Percentiles rank a stretch among this genome's conserved stretches.
phyloP scores from a whole-genome alignment of 1,140 invertebrate genomes.

The Calephelis virginiensis region DNA sequence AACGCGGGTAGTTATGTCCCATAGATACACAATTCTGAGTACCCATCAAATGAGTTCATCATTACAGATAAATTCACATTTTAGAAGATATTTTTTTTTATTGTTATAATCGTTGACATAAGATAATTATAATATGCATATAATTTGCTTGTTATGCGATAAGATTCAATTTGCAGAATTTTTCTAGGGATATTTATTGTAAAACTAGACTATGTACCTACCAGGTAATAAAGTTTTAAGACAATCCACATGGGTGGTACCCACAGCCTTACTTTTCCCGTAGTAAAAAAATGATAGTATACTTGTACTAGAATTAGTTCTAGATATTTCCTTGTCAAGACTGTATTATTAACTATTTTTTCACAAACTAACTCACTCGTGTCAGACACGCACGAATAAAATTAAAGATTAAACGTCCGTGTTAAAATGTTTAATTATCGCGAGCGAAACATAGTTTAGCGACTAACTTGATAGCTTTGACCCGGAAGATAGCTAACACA shows the following conservation, averaged over 20 bases:
- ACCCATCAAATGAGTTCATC: too few species aligned
- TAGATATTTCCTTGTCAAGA: not conserved
- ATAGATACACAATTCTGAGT: too few species aligned
- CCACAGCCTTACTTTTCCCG: not conserved
- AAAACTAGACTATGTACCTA: too few species aligned
- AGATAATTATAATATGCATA: too few species aligned
- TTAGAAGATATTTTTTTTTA: too few species aligned
- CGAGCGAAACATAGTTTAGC: slow-evolving; percentile 15
- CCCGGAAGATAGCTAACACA: slow-evolving; percentile 46
- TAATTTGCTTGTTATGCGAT: too few species aligned
- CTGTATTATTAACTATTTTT: slow-evolving; percentile 7
- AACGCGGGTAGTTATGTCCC: too few species aligned
- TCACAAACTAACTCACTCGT: not conserved
- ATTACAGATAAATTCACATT: too few species aligned
- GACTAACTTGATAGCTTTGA: slow-evolving; percentile 48
- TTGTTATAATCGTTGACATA: too few species aligned
- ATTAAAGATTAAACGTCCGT: slow-evolving; percentile 20
- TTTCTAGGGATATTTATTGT: too few species aligned
- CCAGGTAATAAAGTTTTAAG: too few species aligned
- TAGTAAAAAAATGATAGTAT: not conserved
- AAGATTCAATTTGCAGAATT: too few species aligned
- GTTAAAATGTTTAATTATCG: slow-evolving; percentile 8
- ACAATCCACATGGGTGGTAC: not conserved
- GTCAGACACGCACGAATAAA: not conserved
- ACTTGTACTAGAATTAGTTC: not conserved